Base-by-base conservation (phyloP, 2,113 vertebrate genomes). In the Penelope pileata region DNA sequence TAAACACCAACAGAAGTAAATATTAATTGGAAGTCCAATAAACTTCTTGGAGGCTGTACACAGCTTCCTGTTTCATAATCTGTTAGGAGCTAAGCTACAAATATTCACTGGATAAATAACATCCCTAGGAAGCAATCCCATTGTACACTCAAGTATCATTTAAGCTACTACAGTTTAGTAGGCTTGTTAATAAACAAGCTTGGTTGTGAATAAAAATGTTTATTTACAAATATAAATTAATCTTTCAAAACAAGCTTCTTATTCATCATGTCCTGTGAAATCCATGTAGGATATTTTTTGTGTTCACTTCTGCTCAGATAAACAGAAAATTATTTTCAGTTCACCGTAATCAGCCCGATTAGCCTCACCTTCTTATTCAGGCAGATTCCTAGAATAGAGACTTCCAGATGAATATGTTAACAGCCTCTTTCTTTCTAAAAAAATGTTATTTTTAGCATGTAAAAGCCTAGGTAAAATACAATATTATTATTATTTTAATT, bases 181-280 rank as follows among this genome's bases (percentile, higher is more conserved):
- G 12, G 11, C 54, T 93, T 91, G 4, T 67, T 73, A 70, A 27
- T 91, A 94, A 79, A 64, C 36, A 90, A 74, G 86, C 64, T 38
- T 5, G 85, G 38, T 48, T 51, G 16, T 93, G 45, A 92, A 83
- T 74, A 84, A 94, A 89, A 91, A 77, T 62, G 60, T 29, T 75
- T 92, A 83, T 89, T 96, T 94, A 80, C 6, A 86, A 93, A 88
- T 82, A 73, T 16, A 93, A 88, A 91, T 73, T 32, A 76, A 50
- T 79, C 8, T 84, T 58, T 90, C 32, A 67, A 94, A 96, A 58
- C 29, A 91, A 91, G 8, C 10, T 93, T n/a, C 70, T 76, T 56
- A 74, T 9, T 67, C 48, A 60, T 16, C 29, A 88, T 92, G 85
- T 83, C 27, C 34, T 75, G n/a, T 73, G 69, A 74, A 91, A 91